A percentile compares a stretch with the other conserved stretches of the same genome.
Evolutionary conservation across 2,113 vertebrate species (phyloP).

Genomic region (Syngnathus scovelli): DNA sequence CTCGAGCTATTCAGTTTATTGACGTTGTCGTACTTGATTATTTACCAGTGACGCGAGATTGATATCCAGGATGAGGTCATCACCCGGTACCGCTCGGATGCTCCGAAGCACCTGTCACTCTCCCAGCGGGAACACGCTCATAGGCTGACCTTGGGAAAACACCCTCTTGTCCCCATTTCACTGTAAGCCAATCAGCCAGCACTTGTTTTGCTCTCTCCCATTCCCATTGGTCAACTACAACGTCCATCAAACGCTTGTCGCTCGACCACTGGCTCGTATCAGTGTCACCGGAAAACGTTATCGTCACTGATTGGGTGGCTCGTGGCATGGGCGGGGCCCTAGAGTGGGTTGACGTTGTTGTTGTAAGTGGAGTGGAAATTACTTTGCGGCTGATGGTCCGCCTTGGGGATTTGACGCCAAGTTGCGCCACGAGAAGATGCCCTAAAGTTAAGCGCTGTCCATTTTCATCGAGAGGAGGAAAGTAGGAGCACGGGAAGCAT

Average conservation of each 20-base stretch:
- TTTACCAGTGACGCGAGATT: conserved; percentile 36
- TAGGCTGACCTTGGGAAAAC: conserved; percentile 33
- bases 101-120: conserved; percentile 50
- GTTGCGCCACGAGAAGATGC: conserved; percentile 24
- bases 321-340: conserved; percentile 37
- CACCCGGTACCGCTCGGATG: conserved; percentile 25
- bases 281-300: neutral
- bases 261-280: conserved; percentile 16
- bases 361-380: conserved; percentile 74
- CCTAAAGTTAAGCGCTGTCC: conserved; percentile 42
- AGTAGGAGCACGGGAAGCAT: conserved; percentile 46
- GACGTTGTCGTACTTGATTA: neutral
- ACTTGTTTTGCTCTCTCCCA: conserved; percentile 1
- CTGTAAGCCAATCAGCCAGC: conserved; percentile 43
- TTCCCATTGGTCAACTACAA: conserved; percentile 36
- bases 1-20: too few species aligned
- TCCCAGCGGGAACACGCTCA: conserved; percentile 21
- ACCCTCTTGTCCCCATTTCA: conserved; percentile 20
- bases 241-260: conserved; percentile 17
- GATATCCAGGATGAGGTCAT: conserved; percentile 51
- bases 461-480: neutral
- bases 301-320: conserved; percentile 50
- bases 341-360: conserved; percentile 72
- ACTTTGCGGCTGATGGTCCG: conserved; percentile 66
- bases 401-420: conserved; percentile 35